Percentiles rank a stretch among this genome's conserved stretches.
Conservation (phyloP, 2,113 vertebrate species). For the Thamnophis sirtalis region DNA sequence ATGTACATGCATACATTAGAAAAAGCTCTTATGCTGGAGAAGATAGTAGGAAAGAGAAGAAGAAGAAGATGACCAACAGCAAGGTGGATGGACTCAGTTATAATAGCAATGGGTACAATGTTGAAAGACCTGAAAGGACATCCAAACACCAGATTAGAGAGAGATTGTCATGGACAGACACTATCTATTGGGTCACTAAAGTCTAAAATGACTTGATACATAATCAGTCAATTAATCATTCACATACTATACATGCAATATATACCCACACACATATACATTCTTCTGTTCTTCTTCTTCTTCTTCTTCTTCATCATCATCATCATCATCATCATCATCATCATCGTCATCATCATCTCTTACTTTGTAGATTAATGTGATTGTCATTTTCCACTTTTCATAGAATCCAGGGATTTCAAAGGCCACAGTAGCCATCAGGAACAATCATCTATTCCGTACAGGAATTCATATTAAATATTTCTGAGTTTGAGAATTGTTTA, state of each 20-base stretch:
- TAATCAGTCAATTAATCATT: background rate
- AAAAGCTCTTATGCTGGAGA: background rate
- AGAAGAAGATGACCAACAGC: background rate
- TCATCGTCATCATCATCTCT: background rate
- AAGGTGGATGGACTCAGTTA: background rate
- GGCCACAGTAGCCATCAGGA: background rate
- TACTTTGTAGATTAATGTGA: background rate
- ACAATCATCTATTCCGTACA: background rate
- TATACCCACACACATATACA: background rate
- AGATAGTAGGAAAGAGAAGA: background rate
- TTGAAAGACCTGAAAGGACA: background rate
- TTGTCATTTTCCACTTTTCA: background rate
- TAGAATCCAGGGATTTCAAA: background rate
- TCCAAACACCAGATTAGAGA: background rate
- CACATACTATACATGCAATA: background rate
- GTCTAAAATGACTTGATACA: background rate
- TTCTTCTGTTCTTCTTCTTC: too few relatives aligned
- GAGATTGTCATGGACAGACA: background rate
- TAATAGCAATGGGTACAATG: background rate
- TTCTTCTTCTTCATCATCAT: too few relatives aligned
- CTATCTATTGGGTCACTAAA: background rate
- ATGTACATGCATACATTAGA: too few relatives aligned
- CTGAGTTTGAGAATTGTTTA: background rate
- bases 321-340: background rate
- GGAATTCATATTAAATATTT: background rate